Evolutionary conservation across 2,888 invertebrate genomes (phyloP), one percentile per base, ranked within the genome.

Genomic region (Adineta ricciae): DNA sequence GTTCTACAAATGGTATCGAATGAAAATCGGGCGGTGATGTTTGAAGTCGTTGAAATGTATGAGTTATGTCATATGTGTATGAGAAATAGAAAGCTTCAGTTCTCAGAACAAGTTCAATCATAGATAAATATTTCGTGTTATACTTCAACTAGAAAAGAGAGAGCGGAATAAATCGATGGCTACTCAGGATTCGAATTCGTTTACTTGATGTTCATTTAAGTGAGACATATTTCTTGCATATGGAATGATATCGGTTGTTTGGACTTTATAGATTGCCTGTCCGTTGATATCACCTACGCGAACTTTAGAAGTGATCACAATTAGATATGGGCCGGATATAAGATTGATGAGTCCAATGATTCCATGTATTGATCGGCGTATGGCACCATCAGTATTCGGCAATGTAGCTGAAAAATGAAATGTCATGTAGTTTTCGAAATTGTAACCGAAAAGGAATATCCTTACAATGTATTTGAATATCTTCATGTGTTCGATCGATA

Each of bases 61-160:
- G 96, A 41, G 96, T 95, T 85, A 99, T 91, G 91, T 99, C 98
- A 89, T 95, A 96, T 1, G 95, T 94, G 88, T 96, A 95, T 27
- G 96, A 97, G 91, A 95, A 98, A 91, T 97, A 99, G 88, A 95
- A 95, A 88, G 94, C 93, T 1, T 96, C 95, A 1, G 95, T 94
- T 64, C 93, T 93, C 84, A 99, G 91, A 0, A 95, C 94, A 86
- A 92, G 92, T 86, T 94, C 94, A 21, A 98, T 89, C 95, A 99
- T 95, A 11, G 93, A 92, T 88, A 96, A 91, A 89, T 97, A 98
- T 9, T 92, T 92, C 86, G 92, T 93, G 91, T 98, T 96, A 32
- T 84, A 49, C 56, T 86, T 86, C 46, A 72, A 52, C 84, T 85
- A 56, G 2, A 83, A 24, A 19, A 46, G n/a, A 83, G 32, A 21